Conservation (phyloP, 2,888 invertebrate species). For the Galeopsomyia nigrocyanea region DNA sequence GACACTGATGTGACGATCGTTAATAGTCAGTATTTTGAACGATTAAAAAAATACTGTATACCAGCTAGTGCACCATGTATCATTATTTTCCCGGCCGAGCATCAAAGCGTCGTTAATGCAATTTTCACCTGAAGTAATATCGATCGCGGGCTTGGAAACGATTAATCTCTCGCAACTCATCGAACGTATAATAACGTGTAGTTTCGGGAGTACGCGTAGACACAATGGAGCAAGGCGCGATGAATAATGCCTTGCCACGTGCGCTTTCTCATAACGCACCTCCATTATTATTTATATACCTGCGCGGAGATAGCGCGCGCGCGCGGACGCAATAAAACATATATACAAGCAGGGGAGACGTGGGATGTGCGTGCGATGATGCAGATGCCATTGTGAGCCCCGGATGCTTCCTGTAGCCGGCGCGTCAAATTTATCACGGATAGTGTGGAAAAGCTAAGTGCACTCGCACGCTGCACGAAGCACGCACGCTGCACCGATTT, state of each 20-base stretch:
- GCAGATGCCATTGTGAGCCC: no score
- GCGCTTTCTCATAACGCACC: constrained; percentile 39
- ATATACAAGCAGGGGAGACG: not conserved
- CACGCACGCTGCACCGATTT: no score
- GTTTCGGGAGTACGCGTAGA: not conserved
- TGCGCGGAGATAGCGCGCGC: constrained; percentile 14
- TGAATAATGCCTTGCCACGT: constrained; percentile 43
- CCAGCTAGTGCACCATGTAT: no score
- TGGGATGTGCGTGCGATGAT: not conserved
- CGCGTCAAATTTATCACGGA: no score
- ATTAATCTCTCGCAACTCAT: constrained; percentile 37
- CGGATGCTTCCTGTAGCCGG: no score
- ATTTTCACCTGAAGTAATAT: constrained; percentile 25
- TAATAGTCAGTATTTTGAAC: no score
- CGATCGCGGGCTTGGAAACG: constrained; percentile 13
- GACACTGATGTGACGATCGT: no score
- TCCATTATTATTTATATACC: constrained; percentile 22
- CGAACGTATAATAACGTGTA: not conserved
- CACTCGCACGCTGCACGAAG: not conserved
- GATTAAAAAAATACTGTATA: no score
- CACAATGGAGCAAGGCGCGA: constrained; percentile 23
- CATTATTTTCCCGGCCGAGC: no score
- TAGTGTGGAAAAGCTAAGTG: no score
- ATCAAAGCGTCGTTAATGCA: not conserved
- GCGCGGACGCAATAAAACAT: not conserved